Percentiles rank a stretch among this genome's conserved stretches.
These are phyloP conservation scores for Zosterops lateralis DNA, from an alignment of 2,113 vertebrate genomes.

Conservation along the genomic window DNA sequence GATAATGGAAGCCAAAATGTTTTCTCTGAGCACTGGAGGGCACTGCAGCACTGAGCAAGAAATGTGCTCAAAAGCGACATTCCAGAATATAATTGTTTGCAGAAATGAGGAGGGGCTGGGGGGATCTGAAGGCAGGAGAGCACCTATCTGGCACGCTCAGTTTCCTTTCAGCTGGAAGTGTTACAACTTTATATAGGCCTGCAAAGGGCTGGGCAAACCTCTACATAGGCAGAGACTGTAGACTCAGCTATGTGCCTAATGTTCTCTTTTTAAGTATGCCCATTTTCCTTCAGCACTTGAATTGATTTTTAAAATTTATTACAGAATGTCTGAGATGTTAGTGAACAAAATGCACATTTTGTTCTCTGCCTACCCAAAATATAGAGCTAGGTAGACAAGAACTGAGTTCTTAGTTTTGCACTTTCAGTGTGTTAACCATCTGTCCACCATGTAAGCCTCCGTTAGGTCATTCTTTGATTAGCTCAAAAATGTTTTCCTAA, in stretches of 20 bases:
- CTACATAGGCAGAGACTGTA: neutral
- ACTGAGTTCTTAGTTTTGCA: neutral
- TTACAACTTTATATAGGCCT: neutral
- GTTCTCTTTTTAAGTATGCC: neutral
- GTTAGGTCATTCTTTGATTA: neutral
- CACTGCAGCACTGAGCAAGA: constrained; percentile 44
- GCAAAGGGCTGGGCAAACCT: neutral
- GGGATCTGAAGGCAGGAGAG: neutral
- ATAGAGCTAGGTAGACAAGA: neutral
- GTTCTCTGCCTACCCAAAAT: neutral
- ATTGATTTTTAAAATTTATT: neutral
- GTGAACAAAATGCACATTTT: neutral
- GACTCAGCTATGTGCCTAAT: neutral
- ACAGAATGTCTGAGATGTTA: neutral
- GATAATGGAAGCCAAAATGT: neutral
- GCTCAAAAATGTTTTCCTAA: neutral
- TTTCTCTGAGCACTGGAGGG: constrained; percentile 66
- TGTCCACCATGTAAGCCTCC: neutral
- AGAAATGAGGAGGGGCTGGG: neutral
- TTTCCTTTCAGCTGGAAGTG: neutral
- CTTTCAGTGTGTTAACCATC: neutral
- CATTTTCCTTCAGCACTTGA: neutral
- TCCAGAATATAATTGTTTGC: constrained; percentile 17
- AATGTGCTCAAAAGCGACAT: neutral
- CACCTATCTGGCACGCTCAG: neutral